phyloP scores from a whole-genome alignment of 2,888 invertebrate species.

The Troglohyphantes excavatus region DNA sequence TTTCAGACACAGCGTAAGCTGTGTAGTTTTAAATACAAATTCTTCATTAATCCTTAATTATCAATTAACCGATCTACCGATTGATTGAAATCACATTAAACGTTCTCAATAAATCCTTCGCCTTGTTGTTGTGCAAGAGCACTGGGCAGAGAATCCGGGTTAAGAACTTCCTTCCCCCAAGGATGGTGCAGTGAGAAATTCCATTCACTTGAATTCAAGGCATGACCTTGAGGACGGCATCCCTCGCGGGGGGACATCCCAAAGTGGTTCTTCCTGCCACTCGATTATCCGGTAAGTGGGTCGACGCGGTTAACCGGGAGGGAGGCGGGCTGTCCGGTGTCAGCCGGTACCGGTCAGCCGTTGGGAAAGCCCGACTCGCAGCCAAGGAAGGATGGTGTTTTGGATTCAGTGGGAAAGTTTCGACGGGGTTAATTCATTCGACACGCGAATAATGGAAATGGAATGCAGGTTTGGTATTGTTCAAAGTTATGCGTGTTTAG shows the following conservation, averaged over 20 bases:
- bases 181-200: background rate
- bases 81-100: background rate
- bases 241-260: conserved; percentile 15
- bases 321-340: conserved; percentile 1
- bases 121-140: background rate
- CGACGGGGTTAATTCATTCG: conserved; percentile 5
- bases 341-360: conserved; percentile 35
- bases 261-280: background rate
- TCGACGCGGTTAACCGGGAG: conserved; percentile 8
- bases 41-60: no score
- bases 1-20: no score
- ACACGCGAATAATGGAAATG: background rate
- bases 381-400: no score
- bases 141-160: background rate
- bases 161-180: background rate
- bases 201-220: conserved; percentile 13
- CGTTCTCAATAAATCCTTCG: background rate
- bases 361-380: background rate
- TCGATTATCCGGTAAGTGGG: conserved; percentile 29
- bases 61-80: background rate
- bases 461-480: background rate
- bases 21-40: no score
- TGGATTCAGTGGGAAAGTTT: background rate
- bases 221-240: conserved; percentile 18
- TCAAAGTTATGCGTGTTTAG: background rate